Percentiles rank a stretch among this genome's conserved stretches.
phyloP scores from a whole-genome alignment of 2,113 vertebrate species.

The Dicerorhinus sumatrensis region DNA sequence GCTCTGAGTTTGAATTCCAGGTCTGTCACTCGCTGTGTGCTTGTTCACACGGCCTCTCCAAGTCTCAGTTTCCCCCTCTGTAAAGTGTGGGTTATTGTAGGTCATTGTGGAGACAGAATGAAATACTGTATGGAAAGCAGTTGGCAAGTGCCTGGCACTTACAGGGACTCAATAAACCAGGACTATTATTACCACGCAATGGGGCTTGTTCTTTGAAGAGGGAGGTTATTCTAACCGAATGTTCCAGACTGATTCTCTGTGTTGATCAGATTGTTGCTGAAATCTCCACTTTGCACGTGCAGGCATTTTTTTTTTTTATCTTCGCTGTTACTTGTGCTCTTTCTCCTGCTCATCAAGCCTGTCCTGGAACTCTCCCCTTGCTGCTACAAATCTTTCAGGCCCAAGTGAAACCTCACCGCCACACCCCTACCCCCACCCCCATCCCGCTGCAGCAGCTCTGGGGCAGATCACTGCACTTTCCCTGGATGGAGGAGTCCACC shows the following conservation, averaged over 20 bases:
- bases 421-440: fast-evolving
- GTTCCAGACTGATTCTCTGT: background rate
- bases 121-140: background rate
- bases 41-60: background rate
- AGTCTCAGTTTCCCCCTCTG: background rate
- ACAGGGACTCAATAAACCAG: background rate
- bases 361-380: background rate
- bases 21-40: background rate
- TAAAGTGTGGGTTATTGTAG: background rate
- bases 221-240: background rate
- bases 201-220: background rate
- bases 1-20: background rate
- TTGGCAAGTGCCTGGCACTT: background rate
- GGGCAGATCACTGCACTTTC: background rate
- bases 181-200: background rate
- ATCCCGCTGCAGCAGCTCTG: background rate
- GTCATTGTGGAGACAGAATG: background rate
- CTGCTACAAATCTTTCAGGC: background rate
- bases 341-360: background rate
- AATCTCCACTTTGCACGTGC: background rate
- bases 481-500: background rate
- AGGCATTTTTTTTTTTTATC: background rate
- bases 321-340: background rate
- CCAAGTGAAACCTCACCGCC: background rate
- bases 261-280: background rate